A percentile compares a stretch with the other conserved stretches of the same genome.
Evolutionary conservation across 2,113 vertebrate genomes (phyloP).

Genomic region (Saguinus midas): DNA sequence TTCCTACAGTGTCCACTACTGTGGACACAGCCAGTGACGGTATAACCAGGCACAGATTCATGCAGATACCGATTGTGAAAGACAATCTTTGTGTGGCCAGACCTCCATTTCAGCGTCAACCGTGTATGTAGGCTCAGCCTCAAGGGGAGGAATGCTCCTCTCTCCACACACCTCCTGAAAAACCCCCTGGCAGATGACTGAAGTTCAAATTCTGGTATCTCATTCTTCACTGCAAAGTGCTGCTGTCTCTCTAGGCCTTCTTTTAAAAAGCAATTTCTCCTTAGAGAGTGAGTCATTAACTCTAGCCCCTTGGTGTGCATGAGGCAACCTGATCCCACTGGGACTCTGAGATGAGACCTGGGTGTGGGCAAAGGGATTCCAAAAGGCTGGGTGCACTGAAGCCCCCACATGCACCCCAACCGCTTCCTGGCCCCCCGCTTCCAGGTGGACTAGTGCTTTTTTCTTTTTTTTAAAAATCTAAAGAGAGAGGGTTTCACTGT

Average conservation of each 20-base stretch:
- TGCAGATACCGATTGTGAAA: background rate
- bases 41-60: background rate
- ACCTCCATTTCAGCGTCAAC: background rate
- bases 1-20: background rate
- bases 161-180: background rate
- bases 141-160: background rate
- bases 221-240: background rate
- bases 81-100: background rate
- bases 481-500: too few relatives aligned
- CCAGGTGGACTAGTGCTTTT: background rate
- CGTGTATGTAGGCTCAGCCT: background rate
- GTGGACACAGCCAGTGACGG: background rate
- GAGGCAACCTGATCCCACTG: background rate
- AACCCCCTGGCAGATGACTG: background rate
- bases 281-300: background rate
- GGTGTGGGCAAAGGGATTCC: background rate
- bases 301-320: background rate
- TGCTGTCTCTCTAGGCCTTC: background rate
- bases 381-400: background rate
- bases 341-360: background rate
- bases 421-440: background rate
- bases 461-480: too few relatives aligned
- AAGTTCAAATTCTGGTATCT: background rate
- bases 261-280: constrained; percentile 4
- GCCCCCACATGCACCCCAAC: too few relatives aligned